These are phyloP conservation scores for Esox masquinongy DNA, from an alignment of 2,797 vertebrate species.

Conservation along the genomic window DNA sequence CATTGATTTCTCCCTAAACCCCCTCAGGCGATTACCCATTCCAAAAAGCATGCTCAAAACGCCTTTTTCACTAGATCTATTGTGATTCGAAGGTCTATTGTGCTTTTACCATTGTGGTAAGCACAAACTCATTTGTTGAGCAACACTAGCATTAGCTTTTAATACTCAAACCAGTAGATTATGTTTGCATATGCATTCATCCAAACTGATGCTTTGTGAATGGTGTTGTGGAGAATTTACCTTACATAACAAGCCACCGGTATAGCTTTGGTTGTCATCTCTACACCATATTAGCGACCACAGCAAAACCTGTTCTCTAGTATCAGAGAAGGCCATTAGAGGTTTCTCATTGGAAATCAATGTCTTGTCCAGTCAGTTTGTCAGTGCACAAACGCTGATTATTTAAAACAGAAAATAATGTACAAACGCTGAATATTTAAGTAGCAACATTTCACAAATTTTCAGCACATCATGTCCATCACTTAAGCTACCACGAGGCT, in stretches of 20 bases:
- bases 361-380: slow-evolving; percentile 27
- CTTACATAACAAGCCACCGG: background rate
- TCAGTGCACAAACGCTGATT: no score
- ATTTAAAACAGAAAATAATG: no score
- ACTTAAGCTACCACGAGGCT: background rate
- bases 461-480: background rate
- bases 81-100: background rate
- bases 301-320: slow-evolving; percentile 23
- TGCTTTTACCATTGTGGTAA: background rate
- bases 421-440: no score
- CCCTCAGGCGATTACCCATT: slow-evolving; percentile 12
- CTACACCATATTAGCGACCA: slow-evolving; percentile 15
- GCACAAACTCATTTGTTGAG: background rate
- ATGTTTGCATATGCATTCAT: background rate
- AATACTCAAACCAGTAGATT: slow-evolving; percentile 5
- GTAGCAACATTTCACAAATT: background rate
- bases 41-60: background rate
- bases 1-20: slow-evolving; percentile 29
- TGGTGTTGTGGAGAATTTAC: background rate
- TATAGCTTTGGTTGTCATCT: background rate
- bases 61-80: background rate
- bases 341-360: slow-evolving; percentile 55
- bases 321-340: slow-evolving; percentile 43
- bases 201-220: background rate
- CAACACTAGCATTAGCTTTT: background rate